Evolutionary conservation across 2,888 invertebrate genomes (phyloP), one percentile per base, ranked within the genome.

Genomic region (Urechis unicinctus): DNA sequence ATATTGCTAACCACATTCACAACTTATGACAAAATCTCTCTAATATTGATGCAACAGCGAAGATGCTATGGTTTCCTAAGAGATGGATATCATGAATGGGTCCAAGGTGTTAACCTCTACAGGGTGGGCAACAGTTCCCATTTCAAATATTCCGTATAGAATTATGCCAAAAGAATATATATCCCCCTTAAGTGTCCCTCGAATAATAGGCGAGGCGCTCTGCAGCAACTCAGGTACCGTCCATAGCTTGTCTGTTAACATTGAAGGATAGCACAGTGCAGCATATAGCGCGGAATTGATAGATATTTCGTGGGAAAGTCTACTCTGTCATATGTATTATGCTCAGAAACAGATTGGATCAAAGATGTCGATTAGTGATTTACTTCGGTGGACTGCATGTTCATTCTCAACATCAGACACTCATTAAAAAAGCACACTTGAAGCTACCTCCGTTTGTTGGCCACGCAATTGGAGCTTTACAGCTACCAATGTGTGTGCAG

Each of bases 391-490:
- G 54, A 64, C 68, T 0, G 70, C 72, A 53, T 73, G 68, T 48
- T 70, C 71, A 31, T 72, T 71, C 45, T 70, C 70, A 42, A 65
- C 63, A 26, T 61, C 62, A 47, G 70, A 67, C 17, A 67, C 68
- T 3, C 65, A 64, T 4, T 66, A 63, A 30, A 94, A 84, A 74
- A 97, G 83, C 75, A 95, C 93, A 95, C 87, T 83, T 97, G 95
- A 52, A 98, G 84, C 80, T 95, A 91, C 96, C 96, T 97, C 61
- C 97, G 85, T 64, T 92, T 91, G 51, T 95, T 96, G 52, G 97
- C 94, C 56, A 98, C 91, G 82, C 97, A 97, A 83, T 98, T 97
- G 66, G 96, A 95, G 59, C 94, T 94, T 81, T 97, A 97, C 68
- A 98, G 85, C 84, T 97, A 97, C 67, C 97, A 97, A 81, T 98